These are phyloP conservation scores for Scolopax rusticola DNA, from an alignment of 2,797 vertebrate species.

Conservation along the genomic window DNA sequence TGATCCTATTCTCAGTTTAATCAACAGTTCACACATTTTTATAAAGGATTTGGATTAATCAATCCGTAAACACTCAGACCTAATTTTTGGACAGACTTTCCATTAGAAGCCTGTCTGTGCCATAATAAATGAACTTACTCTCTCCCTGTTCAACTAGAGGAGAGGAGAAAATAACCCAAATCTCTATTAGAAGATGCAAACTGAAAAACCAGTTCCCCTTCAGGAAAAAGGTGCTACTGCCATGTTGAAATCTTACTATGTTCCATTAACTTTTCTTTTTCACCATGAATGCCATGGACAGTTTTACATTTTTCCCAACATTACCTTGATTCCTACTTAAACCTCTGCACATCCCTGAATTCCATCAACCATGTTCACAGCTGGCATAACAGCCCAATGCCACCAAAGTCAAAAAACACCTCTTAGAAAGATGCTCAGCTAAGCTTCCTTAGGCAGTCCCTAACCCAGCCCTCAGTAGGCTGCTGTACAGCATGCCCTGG, in stretches of 20 bases:
- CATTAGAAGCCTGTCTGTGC: neutral
- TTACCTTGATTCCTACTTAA: neutral
- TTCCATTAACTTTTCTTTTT: slow-evolving; percentile 21
- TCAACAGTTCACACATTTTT: slow-evolving; percentile 2
- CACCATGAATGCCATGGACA: neutral
- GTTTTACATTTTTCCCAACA: neutral
- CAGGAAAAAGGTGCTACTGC: slow-evolving; percentile 16
- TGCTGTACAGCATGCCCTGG: neutral
- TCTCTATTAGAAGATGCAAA: neutral
- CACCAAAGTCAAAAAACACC: neutral
- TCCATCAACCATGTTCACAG: neutral
- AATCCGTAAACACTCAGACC: neutral
- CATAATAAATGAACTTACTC: neutral
- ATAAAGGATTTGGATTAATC: neutral
- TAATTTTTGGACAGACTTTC: slow-evolving; percentile 15
- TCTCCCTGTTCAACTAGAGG: neutral
- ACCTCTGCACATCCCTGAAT: neutral
- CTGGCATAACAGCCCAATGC: neutral
- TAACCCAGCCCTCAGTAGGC: neutral
- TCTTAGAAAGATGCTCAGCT: neutral
- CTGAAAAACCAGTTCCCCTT: slow-evolving; percentile 23
- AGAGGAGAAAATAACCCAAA: neutral
- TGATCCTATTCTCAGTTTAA: slow-evolving; percentile 15
- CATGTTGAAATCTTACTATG: slow-evolving; percentile 29
- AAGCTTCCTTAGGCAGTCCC: neutral